Evolutionary conservation across 2,888 invertebrate species (phyloP), one percentile per base, ranked within the genome.

Genomic region (Drosophila phalerata): DNA sequence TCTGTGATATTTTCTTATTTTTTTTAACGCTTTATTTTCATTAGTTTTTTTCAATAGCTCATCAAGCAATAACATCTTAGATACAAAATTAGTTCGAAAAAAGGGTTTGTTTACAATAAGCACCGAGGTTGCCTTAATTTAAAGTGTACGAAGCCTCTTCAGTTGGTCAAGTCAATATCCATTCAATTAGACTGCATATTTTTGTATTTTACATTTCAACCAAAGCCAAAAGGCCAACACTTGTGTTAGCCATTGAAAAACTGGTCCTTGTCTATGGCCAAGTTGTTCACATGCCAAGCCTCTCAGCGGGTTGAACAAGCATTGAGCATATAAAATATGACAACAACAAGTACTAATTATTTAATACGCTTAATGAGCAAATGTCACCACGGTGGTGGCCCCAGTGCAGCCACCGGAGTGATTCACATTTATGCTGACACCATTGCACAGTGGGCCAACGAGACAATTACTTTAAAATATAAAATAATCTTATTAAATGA

Each of bases 311-410:
- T 62, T 62, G 37, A 67, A 77, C 81, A 69, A 79, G 79, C 77
- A 69, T 64, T 68, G 56, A 81, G 75, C 75, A 71, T 64, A 78
- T 80, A 78, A 85, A 82, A 79, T 83, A 86, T 86, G 84, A 83
- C 81, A 83, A 74, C 71, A 81, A 83, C 81, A 81, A 86, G 70
- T 77, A 84, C 75, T 85, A 85, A 85, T 85, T 85, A 85, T 85
- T 85, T 85, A 85, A 85, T 85, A 85, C 80, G 76, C 78, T 87
- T 85, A 85, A 87, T 87, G 85, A 85, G 82, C 76, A 82, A 87
- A 87, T 85, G 84, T 84, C 78, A 85, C 85, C 82, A 73, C 79
- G 69, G 32, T 70, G 81, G 78, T 73, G 83, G 69, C 60, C 75
- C 70, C 64, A 52, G 60, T 79, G 69, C 45, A 58, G 57, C 34